Conservation (phyloP, 2,113 vertebrate species). For the Calypte anna region DNA sequence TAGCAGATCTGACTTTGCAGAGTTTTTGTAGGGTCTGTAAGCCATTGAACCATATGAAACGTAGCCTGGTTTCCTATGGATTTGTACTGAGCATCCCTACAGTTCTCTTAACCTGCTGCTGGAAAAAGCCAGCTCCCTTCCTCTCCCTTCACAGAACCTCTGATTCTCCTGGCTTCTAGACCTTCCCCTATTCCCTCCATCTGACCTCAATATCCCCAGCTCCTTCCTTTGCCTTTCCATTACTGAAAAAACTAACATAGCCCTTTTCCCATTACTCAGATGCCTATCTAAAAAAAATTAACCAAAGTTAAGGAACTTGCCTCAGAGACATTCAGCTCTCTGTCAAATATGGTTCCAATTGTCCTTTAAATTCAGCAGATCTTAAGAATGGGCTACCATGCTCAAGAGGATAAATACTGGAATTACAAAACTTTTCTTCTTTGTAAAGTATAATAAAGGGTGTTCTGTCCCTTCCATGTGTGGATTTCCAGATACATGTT, state of each 20-base stretch:
- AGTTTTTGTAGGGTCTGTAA: background rate
- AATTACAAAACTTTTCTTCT: background rate
- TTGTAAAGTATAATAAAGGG: background rate
- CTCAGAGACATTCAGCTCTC: background rate
- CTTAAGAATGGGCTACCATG: background rate
- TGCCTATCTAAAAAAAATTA: background rate
- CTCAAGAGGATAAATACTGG: background rate
- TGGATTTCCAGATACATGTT: background rate
- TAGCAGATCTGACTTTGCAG: background rate
- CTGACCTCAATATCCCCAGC: background rate
- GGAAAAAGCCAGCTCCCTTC: background rate
- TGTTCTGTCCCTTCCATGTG: background rate
- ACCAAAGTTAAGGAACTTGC: background rate
- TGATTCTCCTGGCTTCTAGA: background rate
- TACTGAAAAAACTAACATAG: background rate
- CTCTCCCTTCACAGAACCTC: background rate
- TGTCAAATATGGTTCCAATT: background rate
- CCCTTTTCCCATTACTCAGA: background rate
- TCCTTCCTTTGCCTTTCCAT: background rate
- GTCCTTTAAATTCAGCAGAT: background rate
- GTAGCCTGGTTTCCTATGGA: background rate
- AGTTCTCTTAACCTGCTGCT: background rate
- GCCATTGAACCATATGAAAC: background rate
- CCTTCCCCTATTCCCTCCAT: background rate
- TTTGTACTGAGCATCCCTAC: background rate